phyloP scores from a whole-genome alignment of 1,140 invertebrate genomes.

The Sycophaga agraensis region DNA sequence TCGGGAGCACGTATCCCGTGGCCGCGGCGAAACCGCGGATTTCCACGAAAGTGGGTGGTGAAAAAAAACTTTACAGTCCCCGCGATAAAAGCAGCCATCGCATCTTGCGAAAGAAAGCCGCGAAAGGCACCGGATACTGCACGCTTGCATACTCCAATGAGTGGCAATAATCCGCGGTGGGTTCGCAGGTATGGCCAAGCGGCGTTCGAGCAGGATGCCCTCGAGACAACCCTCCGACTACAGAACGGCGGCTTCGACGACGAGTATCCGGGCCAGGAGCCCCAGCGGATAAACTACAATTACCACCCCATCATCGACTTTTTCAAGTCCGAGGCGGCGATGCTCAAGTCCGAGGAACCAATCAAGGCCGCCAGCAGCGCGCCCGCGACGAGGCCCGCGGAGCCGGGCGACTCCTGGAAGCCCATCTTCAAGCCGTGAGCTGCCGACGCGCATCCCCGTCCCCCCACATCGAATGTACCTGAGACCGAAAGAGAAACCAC shows the following conservation, averaged over 20 bases:
- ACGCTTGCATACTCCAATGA: too few species aligned
- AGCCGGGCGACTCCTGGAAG: conserved; percentile 48
- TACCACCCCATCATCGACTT: conserved; percentile 85
- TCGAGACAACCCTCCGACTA: conserved; percentile 38
- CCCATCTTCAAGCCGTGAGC: conserved; percentile 48
- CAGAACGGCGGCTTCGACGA: conserved; percentile 50
- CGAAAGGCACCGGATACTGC: too few species aligned
- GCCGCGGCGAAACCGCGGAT: too few species aligned
- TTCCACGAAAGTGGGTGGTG: too few species aligned
- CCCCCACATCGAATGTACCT: conserved; percentile 24
- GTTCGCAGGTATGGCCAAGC: conserved; percentile 39
- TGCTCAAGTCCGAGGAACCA: conserved; percentile 43
- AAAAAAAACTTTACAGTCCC: too few species aligned
- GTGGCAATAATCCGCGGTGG: too few species aligned
- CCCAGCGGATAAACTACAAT: conserved; percentile 72
- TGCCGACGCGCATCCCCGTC: background rate
- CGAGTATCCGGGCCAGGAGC: conserved; percentile 48
- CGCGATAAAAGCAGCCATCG: too few species aligned
- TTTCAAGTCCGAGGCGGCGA: conserved; percentile 63
- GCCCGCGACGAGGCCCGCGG: too few species aligned
- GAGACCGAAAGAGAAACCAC: conserved; percentile 1
- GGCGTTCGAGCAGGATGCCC: conserved; percentile 37
- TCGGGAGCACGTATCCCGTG: too few species aligned
- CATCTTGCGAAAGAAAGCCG: too few species aligned
- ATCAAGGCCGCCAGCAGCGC: conserved; percentile 17